Evolutionary conservation across 35 echinoderm and acorn worm species (phyloP).

Genomic region (Heliocidaris tuberculata): DNA sequence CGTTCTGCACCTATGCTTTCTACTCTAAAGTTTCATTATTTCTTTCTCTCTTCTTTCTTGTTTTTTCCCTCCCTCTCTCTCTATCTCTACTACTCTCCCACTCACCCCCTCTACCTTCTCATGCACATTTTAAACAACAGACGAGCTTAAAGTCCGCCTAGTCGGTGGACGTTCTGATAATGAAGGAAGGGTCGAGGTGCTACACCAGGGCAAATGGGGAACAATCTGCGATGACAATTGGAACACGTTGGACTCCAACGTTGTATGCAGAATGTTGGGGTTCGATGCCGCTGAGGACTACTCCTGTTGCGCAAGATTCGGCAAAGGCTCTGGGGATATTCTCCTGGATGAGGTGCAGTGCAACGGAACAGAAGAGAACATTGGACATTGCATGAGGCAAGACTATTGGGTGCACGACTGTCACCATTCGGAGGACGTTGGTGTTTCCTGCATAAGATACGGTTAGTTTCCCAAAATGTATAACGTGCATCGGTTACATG

Average conservation of each 20-base stretch:
- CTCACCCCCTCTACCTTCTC: too few relatives aligned
- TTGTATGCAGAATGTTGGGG: not conserved
- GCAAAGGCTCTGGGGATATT: not conserved
- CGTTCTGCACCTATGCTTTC: too few relatives aligned
- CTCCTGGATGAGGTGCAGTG: not conserved
- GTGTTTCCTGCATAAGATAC: not conserved
- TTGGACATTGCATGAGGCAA: not conserved
- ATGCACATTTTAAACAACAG: not conserved
- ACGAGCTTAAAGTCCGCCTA: not conserved
- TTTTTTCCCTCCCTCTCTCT: too few relatives aligned
- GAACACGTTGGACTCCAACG: not conserved
- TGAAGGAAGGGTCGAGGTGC: not conserved
- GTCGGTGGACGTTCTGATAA: not conserved
- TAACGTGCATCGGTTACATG: too few relatives aligned
- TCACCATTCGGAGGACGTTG: not conserved
- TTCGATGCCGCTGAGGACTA: not conserved
- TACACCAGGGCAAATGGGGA: not conserved
- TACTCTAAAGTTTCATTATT: too few relatives aligned
- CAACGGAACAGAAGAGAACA: not conserved
- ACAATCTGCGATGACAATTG: not conserved
- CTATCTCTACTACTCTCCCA: too few relatives aligned
- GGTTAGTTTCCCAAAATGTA: not conserved
- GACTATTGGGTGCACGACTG: not conserved
- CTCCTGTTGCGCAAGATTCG: not conserved
- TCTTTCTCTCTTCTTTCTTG: too few relatives aligned